phyloP scores from a whole-genome alignment of 2,797 vertebrate species.

The Halcyon leucocephala region DNA sequence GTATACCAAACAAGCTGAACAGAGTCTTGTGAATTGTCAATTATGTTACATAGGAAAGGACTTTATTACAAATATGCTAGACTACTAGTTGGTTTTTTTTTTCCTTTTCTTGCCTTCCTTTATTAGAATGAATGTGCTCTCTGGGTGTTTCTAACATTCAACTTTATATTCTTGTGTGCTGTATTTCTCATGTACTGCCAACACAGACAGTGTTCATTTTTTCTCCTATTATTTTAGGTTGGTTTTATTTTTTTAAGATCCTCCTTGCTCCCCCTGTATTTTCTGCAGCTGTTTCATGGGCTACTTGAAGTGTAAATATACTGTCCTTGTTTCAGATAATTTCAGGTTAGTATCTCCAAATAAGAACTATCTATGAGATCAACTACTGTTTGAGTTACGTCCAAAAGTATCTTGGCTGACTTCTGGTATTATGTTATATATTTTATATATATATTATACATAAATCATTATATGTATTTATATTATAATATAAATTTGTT shows the following conservation, averaged over 20 bases:
- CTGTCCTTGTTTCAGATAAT: not conserved
- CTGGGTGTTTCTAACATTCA: not conserved
- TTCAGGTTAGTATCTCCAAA: not conserved
- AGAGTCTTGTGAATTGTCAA: not conserved
- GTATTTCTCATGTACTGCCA: not conserved
- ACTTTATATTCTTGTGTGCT: no score
- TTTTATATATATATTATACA: no score
- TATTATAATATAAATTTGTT: not conserved
- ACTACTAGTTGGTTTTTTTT: not conserved
- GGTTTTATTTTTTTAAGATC: not conserved
- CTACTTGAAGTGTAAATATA: not conserved
- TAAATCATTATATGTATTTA: no score
- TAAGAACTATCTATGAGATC: not conserved
- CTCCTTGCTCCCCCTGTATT: not conserved
- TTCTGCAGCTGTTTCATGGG: not conserved
- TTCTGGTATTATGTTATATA: not conserved
- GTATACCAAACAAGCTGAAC: not conserved
- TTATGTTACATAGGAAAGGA: not conserved
- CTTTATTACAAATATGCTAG: not conserved
- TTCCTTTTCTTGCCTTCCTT: not conserved
- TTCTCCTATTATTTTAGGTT: not conserved
- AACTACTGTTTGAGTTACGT: not conserved
- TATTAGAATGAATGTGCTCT: not conserved
- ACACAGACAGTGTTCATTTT: rapidly evolving
- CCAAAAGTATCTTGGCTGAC: not conserved